Conservation (phyloP, 2,888 invertebrate species). For the Sesia bembeciformis region DNA sequence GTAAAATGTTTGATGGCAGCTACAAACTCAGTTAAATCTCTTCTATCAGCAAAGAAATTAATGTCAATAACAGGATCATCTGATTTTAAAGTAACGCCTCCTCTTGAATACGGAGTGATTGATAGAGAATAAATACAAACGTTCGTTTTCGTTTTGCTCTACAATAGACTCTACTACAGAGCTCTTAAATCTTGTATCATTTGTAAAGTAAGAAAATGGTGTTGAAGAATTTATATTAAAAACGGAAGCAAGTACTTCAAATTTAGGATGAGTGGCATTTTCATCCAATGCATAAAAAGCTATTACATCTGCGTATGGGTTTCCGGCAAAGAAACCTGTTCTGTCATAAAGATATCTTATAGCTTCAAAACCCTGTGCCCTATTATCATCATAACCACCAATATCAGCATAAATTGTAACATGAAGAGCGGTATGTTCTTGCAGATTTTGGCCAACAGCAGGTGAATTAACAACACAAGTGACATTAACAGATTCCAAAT, state of each 20-base stretch:
- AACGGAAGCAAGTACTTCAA: constrained; percentile 25
- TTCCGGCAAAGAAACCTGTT: constrained; percentile 61
- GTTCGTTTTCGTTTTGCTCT: constrained; percentile 26
- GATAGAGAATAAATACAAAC: constrained; percentile 37
- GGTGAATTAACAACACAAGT: constrained; percentile 42
- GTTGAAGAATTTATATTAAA: constrained; percentile 42
- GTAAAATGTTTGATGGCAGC: constrained; percentile 33
- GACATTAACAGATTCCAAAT: constrained; percentile 37
- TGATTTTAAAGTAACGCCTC: constrained; percentile 69
- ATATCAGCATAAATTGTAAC: constrained; percentile 36
- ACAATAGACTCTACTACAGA: constrained; percentile 21
- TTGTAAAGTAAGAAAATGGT: constrained; percentile 28
- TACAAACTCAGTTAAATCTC: constrained; percentile 54
- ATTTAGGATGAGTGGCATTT: constrained; percentile 35
- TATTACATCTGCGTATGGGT: constrained; percentile 75
- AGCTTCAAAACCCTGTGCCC: constrained; percentile 27
- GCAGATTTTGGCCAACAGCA: constrained; percentile 67
- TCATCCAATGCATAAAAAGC: constrained; percentile 66
- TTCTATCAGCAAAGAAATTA: constrained; percentile 75
- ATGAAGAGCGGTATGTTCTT: constrained; percentile 62
- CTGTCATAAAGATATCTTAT: constrained; percentile 63
- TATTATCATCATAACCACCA: constrained; percentile 22
- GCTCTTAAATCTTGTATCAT: constrained; percentile 17
- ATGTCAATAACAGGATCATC: constrained; percentile 74
- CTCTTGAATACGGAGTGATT: constrained; percentile 66